Evolutionary conservation across 2,113 vertebrate genomes (phyloP), one percentile per base, ranked within the genome.

Genomic region (Cynopterus brachyotis): DNA sequence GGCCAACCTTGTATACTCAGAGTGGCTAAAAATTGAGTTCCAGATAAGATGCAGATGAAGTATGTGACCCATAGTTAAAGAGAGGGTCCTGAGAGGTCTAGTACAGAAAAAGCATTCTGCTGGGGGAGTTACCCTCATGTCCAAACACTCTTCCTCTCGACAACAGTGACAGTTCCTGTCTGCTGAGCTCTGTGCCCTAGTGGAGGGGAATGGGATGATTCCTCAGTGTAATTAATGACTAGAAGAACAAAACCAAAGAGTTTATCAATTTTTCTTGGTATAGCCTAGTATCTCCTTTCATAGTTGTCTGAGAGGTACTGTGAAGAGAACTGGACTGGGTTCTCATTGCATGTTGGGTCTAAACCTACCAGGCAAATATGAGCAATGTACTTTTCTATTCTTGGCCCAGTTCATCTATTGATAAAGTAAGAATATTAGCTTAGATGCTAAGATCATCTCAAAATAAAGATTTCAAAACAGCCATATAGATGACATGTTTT

Each of bases 21-120:
- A 89, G 24, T 60, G 32, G 28, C 50, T 60, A 42, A 82, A 94
- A 95, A 83, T 82, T 92, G 37, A 91, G 16, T 91, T 64, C 42
- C 32, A 80, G 82, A 73, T 59, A 35, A 57, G 78, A 73, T 26
- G 12, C 45, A n/a, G 32, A 84, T 75, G 13, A 94, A 97, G 42
- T 35, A 67, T 4, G n/a, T 0, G 32, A 50, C 32, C 19, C 37
- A 66, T 8, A 28, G 9, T 53, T 90, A 53, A 69, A 64, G 59
- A 50, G 69, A 92, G 16, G 19, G n/a, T 57, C 12, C 50, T 67
- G 60, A 89, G 32, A 79, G 5, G 17, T 62, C 67, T 16, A 2
- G 15, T 19, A 45, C 32, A 28, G 15, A 47, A 17, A 92, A 73
- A 67, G 11, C 8, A 30, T 80, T 84, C 47, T 93, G 0, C 62